These are phyloP conservation scores for Oligia latruncula DNA, from an alignment of 2,888 invertebrate species.

Conservation along the genomic window DNA sequence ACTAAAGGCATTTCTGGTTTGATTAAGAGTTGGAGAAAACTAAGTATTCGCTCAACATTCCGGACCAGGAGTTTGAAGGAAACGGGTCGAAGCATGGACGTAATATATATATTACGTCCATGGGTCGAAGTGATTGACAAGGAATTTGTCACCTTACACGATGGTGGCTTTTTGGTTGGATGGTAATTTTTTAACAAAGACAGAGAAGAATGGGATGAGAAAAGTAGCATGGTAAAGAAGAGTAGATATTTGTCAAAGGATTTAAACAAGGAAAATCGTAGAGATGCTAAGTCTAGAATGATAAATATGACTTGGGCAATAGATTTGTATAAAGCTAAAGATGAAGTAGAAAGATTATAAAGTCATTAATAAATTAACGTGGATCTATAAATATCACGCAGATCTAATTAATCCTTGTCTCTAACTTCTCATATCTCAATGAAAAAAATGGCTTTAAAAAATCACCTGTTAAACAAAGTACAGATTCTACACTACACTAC, in stretches of 20 bases:
- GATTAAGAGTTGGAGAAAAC: conserved; percentile 47
- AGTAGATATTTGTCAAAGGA: not conserved
- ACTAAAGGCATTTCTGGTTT: conserved; percentile 37
- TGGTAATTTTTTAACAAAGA: conserved; percentile 16
- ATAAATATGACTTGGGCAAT: not conserved
- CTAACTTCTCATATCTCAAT: conserved; percentile 9
- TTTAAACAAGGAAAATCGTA: conserved; percentile 1
- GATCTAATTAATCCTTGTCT: conserved; percentile 23
- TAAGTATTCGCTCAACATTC: conserved; percentile 55
- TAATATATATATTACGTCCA: no score
- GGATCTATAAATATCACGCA: not conserved
- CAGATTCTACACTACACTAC: conserved; percentile 13
- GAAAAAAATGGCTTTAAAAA: conserved; percentile 3
- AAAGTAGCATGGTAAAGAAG: not conserved
- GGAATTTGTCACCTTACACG: conserved; percentile 42
- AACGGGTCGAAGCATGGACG: conserved; percentile 20
- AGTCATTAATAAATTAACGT: conserved; percentile 17
- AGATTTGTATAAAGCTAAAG: not conserved
- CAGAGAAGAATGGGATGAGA: not conserved
- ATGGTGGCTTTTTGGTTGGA: not conserved
- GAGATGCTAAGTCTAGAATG: not conserved
- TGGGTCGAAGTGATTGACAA: conserved; percentile 56
- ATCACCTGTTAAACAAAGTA: conserved; percentile 27
- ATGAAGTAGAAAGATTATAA: conserved; percentile 24
- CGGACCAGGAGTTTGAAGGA: conserved; percentile 15